Conservation (phyloP, 2,113 vertebrate genomes). For the Myiozetetes cayanensis region DNA sequence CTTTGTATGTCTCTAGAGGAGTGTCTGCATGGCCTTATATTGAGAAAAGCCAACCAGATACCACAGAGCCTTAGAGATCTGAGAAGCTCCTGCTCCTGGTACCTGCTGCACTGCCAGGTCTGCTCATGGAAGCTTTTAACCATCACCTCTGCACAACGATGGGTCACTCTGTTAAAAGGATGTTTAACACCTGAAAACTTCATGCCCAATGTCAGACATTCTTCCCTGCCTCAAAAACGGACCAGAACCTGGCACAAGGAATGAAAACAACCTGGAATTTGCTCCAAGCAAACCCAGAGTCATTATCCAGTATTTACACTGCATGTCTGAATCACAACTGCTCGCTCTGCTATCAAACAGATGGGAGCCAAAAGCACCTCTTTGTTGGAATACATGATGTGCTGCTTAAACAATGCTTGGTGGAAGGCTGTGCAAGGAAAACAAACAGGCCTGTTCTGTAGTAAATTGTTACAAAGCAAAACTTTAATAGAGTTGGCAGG, state of each 20-base stretch:
- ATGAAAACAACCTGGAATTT: not conserved
- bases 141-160: not conserved
- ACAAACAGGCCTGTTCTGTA: constrained; percentile 21
- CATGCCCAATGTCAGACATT: not conserved
- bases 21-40: accelerated
- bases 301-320: not conserved
- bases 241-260: not conserved
- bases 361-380: constrained; percentile 46
- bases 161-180: not conserved
- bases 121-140: not conserved
- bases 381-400: constrained; percentile 13
- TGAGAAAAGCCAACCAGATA: not conserved
- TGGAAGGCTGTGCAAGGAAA: constrained; percentile 31
- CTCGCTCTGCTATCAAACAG: constrained; percentile 26
- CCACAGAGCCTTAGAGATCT: not conserved
- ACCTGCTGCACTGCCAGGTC: not conserved
- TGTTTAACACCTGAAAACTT: not conserved
- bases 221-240: not conserved
- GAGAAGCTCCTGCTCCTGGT: not conserved
- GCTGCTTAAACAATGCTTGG: constrained; percentile 49
- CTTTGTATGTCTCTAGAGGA: not conserved
- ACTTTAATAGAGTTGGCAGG: not conserved
- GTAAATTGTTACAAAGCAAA: constrained; percentile 28
- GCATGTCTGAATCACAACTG: not conserved
- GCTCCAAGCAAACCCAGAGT: not conserved